Conservation (phyloP, 2,797 vertebrate genomes). For the Neosilurus mollespiculum region DNA sequence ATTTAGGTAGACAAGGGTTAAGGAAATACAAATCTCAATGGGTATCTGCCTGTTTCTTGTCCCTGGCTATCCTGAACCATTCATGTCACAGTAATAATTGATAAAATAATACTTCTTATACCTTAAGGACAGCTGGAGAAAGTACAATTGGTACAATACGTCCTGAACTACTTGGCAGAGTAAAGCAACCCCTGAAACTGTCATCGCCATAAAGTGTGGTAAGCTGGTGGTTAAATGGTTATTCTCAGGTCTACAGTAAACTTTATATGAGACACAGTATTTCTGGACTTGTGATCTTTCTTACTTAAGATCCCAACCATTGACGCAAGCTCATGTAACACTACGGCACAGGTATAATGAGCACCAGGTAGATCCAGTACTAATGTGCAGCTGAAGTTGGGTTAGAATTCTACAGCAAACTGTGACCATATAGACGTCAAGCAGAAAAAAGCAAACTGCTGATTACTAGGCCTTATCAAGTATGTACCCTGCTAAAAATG, state of each 20-base stretch:
- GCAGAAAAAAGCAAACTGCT: not conserved
- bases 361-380: not conserved
- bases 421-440: not conserved
- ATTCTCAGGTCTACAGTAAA: not conserved
- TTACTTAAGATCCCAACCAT: too few species aligned
- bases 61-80: not conserved
- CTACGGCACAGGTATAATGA: not conserved
- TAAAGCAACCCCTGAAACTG: not conserved
- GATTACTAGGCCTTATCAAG: constrained; percentile 3
- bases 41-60: not conserved
- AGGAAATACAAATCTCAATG: not conserved
- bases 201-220: not conserved
- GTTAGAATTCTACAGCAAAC: not conserved
- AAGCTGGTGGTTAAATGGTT: not conserved
- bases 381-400: not conserved
- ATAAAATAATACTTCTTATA: not conserved
- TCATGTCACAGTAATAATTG: not conserved
- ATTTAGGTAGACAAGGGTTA: not conserved
- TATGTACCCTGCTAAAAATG: not conserved
- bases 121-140: not conserved
- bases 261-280: not conserved
- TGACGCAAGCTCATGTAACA: too few species aligned
- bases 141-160: not conserved
- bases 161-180: not conserved
- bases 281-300: not conserved